Evolutionary conservation across 2,113 vertebrate genomes (phyloP), one percentile per base, ranked within the genome.

Genomic region (Oreochromis aureus): DNA sequence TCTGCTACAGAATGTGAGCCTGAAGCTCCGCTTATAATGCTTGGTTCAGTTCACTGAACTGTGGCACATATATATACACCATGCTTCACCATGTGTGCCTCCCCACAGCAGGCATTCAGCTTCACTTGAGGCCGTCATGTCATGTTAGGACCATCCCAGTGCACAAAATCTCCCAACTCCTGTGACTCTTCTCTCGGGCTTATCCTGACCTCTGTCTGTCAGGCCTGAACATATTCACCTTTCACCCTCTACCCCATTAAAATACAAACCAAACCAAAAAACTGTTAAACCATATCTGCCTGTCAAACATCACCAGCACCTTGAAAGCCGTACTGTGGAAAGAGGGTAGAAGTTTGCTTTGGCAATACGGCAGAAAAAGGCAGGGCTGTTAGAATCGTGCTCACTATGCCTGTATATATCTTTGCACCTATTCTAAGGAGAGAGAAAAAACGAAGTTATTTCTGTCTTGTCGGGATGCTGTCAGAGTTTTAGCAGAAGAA

Each of bases 361-460:
- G 63, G 30, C 66, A 4, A 13, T 83, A 51, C 2, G 10, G 44
- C 76, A 83, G 27, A 59, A 51, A 48, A 69, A 83, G 30, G 39
- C 80, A 39, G 61, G 32, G 48, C 81, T 63, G 76, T 85, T 87
- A 82, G 90, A 87, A 81, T 82, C 69, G n/a, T 6, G 27, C 83
- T 88, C n/a, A 1, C 79, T 73, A 63, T 27, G 73, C 85, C 81
- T 66, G 63, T 83, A 88, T 84, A 87, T 91, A 71, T 81, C 39
- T 85, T 83, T 6, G 30, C 16, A 27, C 79, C 86, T 93, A 93
- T 94, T 94, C 94, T 89, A 76, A 86, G 89, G 79, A 82, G 15
- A 73, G 22, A 73, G n/a, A 11, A 10, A 76, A 83, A 34, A 18
- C 11, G 1, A 7, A 85, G 83, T 90, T 93, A 91, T 93, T 94